Base-by-base conservation (phyloP, 2,888 invertebrate species). In the Watsonalla cultraria region DNA sequence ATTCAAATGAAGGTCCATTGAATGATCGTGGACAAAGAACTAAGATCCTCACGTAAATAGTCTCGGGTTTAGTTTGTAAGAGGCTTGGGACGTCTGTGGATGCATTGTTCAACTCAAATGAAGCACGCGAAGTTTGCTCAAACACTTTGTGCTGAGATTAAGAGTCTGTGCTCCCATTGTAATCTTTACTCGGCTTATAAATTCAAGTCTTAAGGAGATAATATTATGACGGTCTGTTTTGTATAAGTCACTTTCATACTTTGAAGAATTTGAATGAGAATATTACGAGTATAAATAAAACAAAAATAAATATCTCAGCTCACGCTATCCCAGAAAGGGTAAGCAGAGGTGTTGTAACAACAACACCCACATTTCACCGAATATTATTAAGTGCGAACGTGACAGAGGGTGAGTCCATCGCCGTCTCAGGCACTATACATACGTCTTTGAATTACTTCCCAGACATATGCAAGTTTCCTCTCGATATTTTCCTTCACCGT, bases 51-150 rank as follows among this genome's bases (percentile, higher is more conserved):
- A 42, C 8, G 11, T 11, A 42, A 42, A 42, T 42, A 42, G 42
- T 42, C 11, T 8, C 42, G 4, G 11, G 42, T 42, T 42, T 42
- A 42, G 42, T 42, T 42, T 42, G 42, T 0, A 42, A 42, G 11
- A 11, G 7, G 37, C 37, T 37, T 37, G 37, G 37, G 7, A 37
- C 37, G 42, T 11, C 42, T 11, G 9, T 11, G 42, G 11, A 42
- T 42, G 42, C 42, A 42, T 42, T 42, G 42, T 42, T 42, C 42
- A 42, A 42, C 42, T 4, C 42, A 42, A 42, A 42, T 42, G 42
- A 49, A 49, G 39, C 37, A 39, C 49, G 13, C 9, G 15, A 49
- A 49, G 39, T 49, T 49, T 37, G 49, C 8, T 37, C 49, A 49
- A 35, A 49, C 39, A 49, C 37, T 9, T 34, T 37, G 13, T 15